Percentiles rank a stretch among this genome's conserved stretches.
phyloP scores from a whole-genome alignment of 1,140 invertebrate genomes.

The Aricia agestis region DNA sequence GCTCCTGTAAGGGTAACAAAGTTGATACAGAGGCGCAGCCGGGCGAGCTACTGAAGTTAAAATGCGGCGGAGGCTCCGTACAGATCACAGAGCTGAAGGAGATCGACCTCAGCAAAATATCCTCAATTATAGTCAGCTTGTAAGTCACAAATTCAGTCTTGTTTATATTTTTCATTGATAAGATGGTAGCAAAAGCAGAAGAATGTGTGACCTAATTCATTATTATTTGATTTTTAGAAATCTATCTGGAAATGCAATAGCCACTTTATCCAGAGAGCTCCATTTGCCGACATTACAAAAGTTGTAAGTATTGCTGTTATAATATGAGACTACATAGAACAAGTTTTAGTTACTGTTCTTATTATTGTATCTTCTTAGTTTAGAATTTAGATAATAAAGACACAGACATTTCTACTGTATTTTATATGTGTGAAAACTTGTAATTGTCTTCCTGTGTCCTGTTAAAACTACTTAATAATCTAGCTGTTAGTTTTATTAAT shows the following conservation, averaged over 20 bases:
- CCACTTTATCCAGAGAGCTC: slow-evolving; percentile 64
- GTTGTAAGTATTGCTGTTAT: slow-evolving; percentile 51
- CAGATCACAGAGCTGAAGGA: slow-evolving; percentile 69
- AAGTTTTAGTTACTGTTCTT: too few relatives aligned
- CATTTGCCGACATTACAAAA: slow-evolving; percentile 68
- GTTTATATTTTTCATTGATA: slow-evolving; percentile 11
- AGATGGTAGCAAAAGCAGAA: neutral
- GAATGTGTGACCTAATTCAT: slow-evolving; percentile 14
- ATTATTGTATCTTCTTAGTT: too few relatives aligned
- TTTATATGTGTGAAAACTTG: too few relatives aligned
- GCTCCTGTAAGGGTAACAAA: slow-evolving; percentile 58
- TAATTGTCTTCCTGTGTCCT: too few relatives aligned
- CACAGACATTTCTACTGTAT: too few relatives aligned
- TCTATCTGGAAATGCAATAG: slow-evolving; percentile 67
- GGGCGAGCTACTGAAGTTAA: slow-evolving; percentile 55
- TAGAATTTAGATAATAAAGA: too few relatives aligned
- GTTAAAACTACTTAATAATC: too few relatives aligned
- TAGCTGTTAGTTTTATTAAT: too few relatives aligned
- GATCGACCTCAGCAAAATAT: slow-evolving; percentile 63
- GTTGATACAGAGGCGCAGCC: slow-evolving; percentile 45
- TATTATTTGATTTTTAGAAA: slow-evolving; percentile 41
- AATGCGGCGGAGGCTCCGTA: slow-evolving; percentile 57
- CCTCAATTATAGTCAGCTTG: slow-evolving; percentile 61
- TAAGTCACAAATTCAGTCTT: slow-evolving; percentile 42
- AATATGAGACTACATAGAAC: too few relatives aligned